A percentile compares a stretch with the other conserved stretches of the same genome.
Conservation (phyloP, 1,140 invertebrate species). For the Brevipalpus yothersi region DNA sequence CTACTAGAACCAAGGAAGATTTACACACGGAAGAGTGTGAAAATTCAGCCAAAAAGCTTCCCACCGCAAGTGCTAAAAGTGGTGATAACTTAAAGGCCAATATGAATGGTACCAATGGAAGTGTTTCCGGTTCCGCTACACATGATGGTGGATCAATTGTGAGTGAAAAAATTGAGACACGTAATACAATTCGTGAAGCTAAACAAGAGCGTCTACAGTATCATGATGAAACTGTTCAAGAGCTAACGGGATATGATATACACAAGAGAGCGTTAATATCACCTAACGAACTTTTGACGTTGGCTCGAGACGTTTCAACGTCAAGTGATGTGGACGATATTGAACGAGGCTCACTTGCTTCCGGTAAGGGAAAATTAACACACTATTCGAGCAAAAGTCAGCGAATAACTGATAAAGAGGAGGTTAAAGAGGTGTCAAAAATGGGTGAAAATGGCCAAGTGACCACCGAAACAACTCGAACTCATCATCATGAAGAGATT, state of each 20-base stretch:
- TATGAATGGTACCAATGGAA: not conserved
- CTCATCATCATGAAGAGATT: constrained; percentile 29
- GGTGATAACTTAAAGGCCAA: not conserved
- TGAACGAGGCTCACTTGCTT: not conserved
- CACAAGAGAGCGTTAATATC: constrained; percentile 10
- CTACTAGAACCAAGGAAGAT: constrained; percentile 64
- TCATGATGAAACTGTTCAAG: constrained; percentile 14
- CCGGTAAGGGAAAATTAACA: constrained; percentile 9
- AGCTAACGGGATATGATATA: constrained; percentile 13
- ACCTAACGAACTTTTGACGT: constrained; percentile 10
- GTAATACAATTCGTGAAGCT: constrained; percentile 12
- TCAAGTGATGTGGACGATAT: not conserved
- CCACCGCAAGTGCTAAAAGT: not conserved
- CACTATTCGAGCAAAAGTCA: constrained; percentile 29
- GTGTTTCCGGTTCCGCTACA: too few relatives aligned
- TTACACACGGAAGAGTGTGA: constrained; percentile 42
- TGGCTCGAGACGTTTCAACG: not conserved
- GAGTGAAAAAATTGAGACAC: constrained; percentile 14
- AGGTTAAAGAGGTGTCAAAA: constrained; percentile 38
- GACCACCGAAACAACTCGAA: constrained; percentile 40
- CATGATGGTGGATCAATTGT: not conserved
- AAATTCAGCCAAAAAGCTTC: not conserved
- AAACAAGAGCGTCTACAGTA: constrained; percentile 16
- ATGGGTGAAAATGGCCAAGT: constrained; percentile 42
- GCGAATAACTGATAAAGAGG: constrained; percentile 44